phyloP scores from a whole-genome alignment of 2,113 vertebrate species.

The Rhinolophus ferrumequinum region DNA sequence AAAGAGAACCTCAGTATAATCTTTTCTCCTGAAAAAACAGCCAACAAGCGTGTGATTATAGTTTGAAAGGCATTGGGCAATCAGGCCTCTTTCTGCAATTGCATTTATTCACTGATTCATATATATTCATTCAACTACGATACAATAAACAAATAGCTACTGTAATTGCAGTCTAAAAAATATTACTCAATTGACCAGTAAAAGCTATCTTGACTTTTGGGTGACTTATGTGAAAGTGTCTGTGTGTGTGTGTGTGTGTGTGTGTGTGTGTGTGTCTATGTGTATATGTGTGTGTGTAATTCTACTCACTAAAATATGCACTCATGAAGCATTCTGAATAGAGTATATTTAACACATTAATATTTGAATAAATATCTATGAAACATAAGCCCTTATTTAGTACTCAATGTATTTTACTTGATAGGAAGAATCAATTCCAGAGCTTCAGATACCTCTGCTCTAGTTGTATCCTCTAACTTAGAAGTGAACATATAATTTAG shows the following conservation, averaged over 20 bases:
- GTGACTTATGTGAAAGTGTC: neutral
- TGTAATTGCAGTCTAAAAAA: neutral
- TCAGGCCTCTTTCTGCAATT: neutral
- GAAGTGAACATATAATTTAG: neutral
- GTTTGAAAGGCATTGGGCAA: neutral
- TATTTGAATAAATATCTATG: neutral
- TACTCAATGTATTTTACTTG: neutral
- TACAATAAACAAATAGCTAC: neutral
- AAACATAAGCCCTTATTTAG: neutral
- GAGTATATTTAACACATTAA: neutral
- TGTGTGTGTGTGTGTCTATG: neutral
- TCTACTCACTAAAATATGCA: neutral
- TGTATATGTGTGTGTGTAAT: neutral
- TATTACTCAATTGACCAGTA: neutral
- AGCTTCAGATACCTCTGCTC: neutral
- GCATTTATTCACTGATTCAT: neutral
- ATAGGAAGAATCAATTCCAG: neutral
- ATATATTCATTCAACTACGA: neutral
- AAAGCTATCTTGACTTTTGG: neutral
- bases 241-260: neutral
- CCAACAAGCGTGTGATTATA: neutral
- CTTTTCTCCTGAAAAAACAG: neutral
- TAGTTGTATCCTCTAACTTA: neutral
- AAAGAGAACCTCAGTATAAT: neutral
- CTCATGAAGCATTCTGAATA: neutral